phyloP scores from a whole-genome alignment of 1,140 invertebrate species.

The Nebria ingens region DNA sequence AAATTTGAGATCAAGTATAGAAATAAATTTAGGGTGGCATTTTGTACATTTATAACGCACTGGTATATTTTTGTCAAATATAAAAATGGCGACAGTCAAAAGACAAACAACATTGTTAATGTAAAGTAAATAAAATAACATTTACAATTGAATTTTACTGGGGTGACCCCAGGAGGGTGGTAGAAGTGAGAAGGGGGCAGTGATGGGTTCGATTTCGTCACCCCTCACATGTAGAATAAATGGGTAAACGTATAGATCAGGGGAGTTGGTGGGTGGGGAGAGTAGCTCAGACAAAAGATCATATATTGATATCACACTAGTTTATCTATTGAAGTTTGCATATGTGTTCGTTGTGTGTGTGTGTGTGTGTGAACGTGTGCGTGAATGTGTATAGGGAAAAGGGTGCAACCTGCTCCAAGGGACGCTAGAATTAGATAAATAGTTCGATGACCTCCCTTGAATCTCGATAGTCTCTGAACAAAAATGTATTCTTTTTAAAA shows the following conservation, averaged over 20 bases:
- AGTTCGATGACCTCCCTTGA: neutral
- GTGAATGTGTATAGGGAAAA: no score
- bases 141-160: neutral
- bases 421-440: neutral
- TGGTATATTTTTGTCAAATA: no score
- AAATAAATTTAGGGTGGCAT: no score
- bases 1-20: no score
- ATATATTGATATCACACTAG: neutral
- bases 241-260: no score
- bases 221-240: no score
- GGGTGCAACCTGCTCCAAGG: neutral
- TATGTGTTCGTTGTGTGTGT: neutral
- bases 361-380: neutral
- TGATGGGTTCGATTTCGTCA: neutral
- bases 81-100: no score
- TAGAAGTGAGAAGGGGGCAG: neutral
- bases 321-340: neutral
- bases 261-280: no score
- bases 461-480: no score
- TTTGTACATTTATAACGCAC: no score
- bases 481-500: no score
- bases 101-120: neutral
- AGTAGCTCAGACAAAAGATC: neutral
- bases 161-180: neutral
- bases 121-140: neutral